Conservation (phyloP, 1,140 invertebrate species). For the Procambarus clarkii region DNA sequence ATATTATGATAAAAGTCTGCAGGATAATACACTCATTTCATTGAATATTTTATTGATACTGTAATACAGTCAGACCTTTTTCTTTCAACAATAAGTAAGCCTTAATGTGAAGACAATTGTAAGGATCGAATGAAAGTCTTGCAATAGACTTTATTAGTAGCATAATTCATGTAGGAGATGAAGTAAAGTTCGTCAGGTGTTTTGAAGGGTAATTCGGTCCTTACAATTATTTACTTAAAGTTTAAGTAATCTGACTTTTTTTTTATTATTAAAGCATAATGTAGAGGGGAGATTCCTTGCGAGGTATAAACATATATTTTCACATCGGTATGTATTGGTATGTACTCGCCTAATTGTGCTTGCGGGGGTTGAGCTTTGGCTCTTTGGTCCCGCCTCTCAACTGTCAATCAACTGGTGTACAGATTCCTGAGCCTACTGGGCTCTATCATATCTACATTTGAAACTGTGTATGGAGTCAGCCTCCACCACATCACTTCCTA, state of each 20-base stretch:
- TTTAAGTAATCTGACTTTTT: neutral
- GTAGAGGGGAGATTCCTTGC: neutral
- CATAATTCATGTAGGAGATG: neutral
- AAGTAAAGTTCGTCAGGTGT: neutral
- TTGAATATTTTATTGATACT: neutral
- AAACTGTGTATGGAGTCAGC: no score
- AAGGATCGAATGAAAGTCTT: neutral
- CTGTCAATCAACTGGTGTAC: no score
- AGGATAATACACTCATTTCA: no score
- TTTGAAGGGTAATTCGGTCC: neutral
- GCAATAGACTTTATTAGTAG: neutral
- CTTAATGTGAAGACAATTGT: neutral
- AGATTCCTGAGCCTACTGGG: no score
- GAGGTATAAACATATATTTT: slow-evolving; percentile 34
- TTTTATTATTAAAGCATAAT: neutral
- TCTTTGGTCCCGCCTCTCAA: no score
- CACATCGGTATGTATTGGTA: slow-evolving; percentile 9
- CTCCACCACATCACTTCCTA: no score
- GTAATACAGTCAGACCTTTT: neutral
- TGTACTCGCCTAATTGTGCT: neutral
- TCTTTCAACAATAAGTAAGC: neutral
- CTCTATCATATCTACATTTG: no score
- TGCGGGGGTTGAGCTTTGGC: no score
- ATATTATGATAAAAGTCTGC: no score
- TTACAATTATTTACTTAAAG: neutral